These are phyloP conservation scores for Enteromius radiatus DNA, from an alignment of 2,797 vertebrate species.

Conservation along the genomic window DNA sequence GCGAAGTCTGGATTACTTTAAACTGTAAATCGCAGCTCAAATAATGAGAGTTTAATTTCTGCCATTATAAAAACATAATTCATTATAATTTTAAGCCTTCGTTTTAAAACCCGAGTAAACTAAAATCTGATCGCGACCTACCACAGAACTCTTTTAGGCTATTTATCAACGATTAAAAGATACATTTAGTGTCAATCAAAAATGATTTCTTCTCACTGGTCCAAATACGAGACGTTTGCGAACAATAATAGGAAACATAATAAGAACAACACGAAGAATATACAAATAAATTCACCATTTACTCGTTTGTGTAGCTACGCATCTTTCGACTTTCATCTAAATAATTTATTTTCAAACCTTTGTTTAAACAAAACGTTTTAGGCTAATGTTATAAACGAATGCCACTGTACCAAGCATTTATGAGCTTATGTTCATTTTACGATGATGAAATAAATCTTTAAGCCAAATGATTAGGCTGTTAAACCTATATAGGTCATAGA, in stretches of 20 bases:
- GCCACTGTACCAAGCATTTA: neutral
- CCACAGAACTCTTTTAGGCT: neutral
- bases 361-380: slow-evolving; percentile 1
- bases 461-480: neutral
- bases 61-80: neutral
- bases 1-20: neutral
- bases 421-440: neutral
- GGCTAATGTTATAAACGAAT: neutral
- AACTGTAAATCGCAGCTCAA: neutral
- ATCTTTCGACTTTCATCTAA: neutral
- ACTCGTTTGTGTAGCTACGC: neutral
- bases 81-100: neutral
- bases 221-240: neutral
- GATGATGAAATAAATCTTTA: neutral
- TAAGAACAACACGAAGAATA: neutral
- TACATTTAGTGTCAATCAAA: neutral
- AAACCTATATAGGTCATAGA: neutral
- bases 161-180: neutral
- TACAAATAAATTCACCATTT: neutral
- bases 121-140: neutral
- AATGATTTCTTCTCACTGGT: neutral
- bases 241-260: slow-evolving; percentile 23
- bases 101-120: neutral
- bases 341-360: neutral
- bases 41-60: neutral